Evolutionary conservation across 2,888 invertebrate genomes (phyloP), one percentile per base, ranked within the genome.

Genomic region (Drosophila formosana): DNA sequence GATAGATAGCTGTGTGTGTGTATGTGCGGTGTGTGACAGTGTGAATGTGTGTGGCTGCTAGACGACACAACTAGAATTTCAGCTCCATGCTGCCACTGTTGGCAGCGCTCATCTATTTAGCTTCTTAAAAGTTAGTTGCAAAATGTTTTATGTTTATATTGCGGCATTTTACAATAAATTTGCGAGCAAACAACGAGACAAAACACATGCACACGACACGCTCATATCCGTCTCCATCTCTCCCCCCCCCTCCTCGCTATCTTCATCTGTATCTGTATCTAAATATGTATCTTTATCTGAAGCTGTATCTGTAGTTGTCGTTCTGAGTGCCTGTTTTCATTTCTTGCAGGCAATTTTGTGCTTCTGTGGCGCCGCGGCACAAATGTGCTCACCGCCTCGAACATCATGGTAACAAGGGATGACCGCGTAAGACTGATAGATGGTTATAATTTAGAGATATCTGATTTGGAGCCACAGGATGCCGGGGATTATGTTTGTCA

Each of bases 401-500:
- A 94, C 78, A 94, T 95, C 46, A 95, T 95, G 95, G 95, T 96
- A 81, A 95, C 95, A 57, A 92, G 95, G 56, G 95, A 96, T 90
- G 94, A 95, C 78, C 91, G 95, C 82, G 94, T 95, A 92, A 93
- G 95, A 25, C 93, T 96, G 74, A 95, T 95, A 58, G 95, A 95
- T 86, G 95, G 95, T 4, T 95, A 95, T 91, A 95, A 95, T 89
- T 93, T 96, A 78, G 95, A 95, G 92, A 95, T 96, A 89, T 94
- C 95, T 45, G 95, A 95, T 85, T 94, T 95, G 32, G 94, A 95
- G 61, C 95, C 95, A 1, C 95, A 95, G 93, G 95, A 92, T 90
- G 92, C 92, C 66, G 95, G 95, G 4, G 95, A 95, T 93, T 96
- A 96, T 93, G 95, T 95, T 13, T 96, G 96, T 90, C 95, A 95